Evolutionary conservation across 2,113 vertebrate genomes (phyloP).

Genomic region (Bombycilla garrulus): DNA sequence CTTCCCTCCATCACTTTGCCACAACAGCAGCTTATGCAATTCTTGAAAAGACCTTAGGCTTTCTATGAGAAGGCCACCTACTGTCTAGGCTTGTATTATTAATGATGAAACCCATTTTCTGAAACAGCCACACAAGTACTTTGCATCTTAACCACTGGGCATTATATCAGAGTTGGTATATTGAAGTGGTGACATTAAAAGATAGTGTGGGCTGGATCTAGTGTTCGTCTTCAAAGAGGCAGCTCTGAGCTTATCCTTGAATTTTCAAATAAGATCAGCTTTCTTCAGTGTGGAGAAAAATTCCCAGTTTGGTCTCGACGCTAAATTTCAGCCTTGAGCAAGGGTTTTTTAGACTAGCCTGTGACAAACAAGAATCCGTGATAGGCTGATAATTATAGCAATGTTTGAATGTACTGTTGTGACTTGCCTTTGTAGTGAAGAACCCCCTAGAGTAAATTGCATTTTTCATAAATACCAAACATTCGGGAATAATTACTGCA

Average conservation of each 20-base stretch:
- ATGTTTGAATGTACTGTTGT: conserved; percentile 14
- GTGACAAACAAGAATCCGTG: not conserved
- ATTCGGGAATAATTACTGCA: conserved; percentile 42
- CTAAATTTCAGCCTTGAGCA: conserved; percentile 14
- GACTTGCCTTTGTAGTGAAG: conserved; percentile 33
- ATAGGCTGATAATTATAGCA: conserved; percentile 38
- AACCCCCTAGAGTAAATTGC: conserved; percentile 25
- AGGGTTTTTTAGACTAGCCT: not conserved
- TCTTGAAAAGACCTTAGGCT: not conserved
- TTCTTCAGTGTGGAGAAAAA: not conserved
- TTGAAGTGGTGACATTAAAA: not conserved
- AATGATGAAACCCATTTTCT: not conserved
- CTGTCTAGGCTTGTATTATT: not conserved
- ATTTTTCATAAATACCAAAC: conserved; percentile 54
- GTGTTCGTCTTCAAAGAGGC: not conserved
- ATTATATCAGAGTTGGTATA: not conserved
- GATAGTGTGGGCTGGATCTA: not conserved
- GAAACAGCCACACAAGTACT: not conserved
- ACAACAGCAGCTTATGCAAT: not conserved
- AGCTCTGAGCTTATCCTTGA: not conserved
- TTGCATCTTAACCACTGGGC: not conserved
- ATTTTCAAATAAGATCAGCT: not conserved
- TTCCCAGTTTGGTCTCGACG: not conserved
- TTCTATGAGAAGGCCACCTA: not conserved
- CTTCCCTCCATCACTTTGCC: not conserved